These are phyloP conservation scores for Gastrophryne carolinensis DNA, from an alignment of 2,797 vertebrate species.

Conservation along the genomic window DNA sequence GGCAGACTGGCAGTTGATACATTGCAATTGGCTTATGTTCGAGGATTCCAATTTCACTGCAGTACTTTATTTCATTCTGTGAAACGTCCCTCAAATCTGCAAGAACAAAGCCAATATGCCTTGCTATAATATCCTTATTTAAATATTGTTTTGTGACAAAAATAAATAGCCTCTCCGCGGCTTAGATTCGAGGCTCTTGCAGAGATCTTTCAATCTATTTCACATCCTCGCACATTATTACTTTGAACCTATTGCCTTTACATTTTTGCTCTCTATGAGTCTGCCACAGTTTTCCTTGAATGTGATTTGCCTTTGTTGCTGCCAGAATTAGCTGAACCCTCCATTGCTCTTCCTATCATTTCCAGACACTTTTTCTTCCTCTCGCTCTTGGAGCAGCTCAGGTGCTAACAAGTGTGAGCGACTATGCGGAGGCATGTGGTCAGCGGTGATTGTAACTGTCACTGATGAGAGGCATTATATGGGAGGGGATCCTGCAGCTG, in stretches of 20 bases:
- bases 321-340: conserved; percentile 38
- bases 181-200: conserved; percentile 4
- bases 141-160: conserved; percentile 24
- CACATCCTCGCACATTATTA: conserved; percentile 46
- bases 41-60: background rate
- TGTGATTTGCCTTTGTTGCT: conserved; percentile 52
- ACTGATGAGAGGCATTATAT: conserved; percentile 49
- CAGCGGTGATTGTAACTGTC: conserved; percentile 32
- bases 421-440: conserved; percentile 39
- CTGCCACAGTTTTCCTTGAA: conserved; percentile 43
- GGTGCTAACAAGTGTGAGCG: conserved; percentile 53
- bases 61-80: background rate
- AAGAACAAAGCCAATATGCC: background rate
- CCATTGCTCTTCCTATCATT: conserved; percentile 27
- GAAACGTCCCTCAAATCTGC: background rate
- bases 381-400: conserved; percentile 7
- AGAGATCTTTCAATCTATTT: conserved; percentile 48
- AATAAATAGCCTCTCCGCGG: conserved; percentile 2
- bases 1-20: background rate
- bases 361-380: conserved; percentile 8
- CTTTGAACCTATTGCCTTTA: conserved; percentile 33
- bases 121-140: background rate
- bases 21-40: no score
- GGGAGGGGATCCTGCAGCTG: conserved; percentile 24
- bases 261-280: conserved; percentile 48